Evolutionary conservation across 2,113 vertebrate species (phyloP), one percentile per base, ranked within the genome.

Genomic region (Rhegmatorhina hoffmannsi): DNA sequence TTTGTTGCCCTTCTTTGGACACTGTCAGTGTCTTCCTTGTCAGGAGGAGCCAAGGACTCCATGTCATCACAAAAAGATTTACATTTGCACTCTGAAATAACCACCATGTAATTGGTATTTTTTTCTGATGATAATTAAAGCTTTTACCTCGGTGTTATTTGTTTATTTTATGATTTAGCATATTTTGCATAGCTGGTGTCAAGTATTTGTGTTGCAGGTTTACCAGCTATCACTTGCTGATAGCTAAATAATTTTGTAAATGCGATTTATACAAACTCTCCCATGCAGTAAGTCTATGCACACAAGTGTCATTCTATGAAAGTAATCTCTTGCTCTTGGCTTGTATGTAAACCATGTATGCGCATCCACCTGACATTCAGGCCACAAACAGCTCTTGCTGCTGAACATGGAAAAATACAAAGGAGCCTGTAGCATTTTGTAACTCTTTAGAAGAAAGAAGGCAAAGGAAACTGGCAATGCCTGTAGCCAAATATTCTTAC

Each of bases 241-340:
- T 58, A 94, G 81, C 18, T 68, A 86, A 96, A 53, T 89, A 85
- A 95, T 76, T 95, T 52, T 82, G 59, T 85, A 91, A 96, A 96
- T 81, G 55, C 93, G 63, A 94, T 94, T 68, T 96, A 44, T 80
- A 93, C 73, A 78, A 73, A 68, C 43, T 83, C 46, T 92, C 60
- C 44, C 19, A 31, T 33, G 55, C 25, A 83, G 56, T 59, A 73
- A 87, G 64, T 88, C 53, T 84, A 83, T 75, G 38, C 28, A 73
- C 31, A 31, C 44, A 93, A 75, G 76, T 13, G 47, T 43, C 23
- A 33, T n/a, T 78, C 12, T 49, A 49, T 49, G 44, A 93, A 79
- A 85, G 14, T 46, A 38, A 5, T 52, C 29, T 74, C 76, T 78
- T 50, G 28, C 64, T 87, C 7, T 36, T 62, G 33, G 17, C 29